Conservation (phyloP, 2,113 vertebrate genomes). For the Labrus mixtus region DNA sequence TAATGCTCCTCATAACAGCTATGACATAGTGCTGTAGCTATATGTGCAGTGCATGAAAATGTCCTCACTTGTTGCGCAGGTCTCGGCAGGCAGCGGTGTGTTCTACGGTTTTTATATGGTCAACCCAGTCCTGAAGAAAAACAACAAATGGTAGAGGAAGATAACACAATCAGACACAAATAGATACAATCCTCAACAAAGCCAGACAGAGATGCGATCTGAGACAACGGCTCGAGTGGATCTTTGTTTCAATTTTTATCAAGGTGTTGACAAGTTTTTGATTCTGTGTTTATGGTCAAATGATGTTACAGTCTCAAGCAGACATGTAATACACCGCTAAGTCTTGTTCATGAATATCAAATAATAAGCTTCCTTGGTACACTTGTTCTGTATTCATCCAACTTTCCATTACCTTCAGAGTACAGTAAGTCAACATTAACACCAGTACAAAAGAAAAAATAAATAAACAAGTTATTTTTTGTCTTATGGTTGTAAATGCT, state of each 20-base stretch:
- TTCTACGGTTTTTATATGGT: constrained; percentile 89
- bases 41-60: not conserved
- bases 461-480: not conserved
- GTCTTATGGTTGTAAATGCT: not conserved
- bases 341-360: not conserved
- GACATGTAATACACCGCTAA: not conserved
- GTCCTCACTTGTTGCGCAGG: constrained; percentile 90
- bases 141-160: constrained; percentile 27
- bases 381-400: not conserved
- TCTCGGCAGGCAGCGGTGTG: constrained; percentile 91
- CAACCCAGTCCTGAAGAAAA: constrained; percentile 88
- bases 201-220: too few relatives aligned
- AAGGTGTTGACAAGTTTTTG: not conserved
- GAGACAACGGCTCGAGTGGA: not conserved
- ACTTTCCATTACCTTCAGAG: not conserved
- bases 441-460: not conserved
- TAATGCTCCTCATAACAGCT: too few relatives aligned
- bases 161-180: constrained; percentile 6
- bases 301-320: not conserved
- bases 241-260: constrained; percentile 1
- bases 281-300: not conserved
- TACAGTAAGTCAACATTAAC: not conserved
- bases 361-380: not conserved
- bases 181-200: not conserved
- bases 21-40: too few relatives aligned